Conservation (phyloP, 1,140 invertebrate species). For the Protaetia brevitarsis region DNA sequence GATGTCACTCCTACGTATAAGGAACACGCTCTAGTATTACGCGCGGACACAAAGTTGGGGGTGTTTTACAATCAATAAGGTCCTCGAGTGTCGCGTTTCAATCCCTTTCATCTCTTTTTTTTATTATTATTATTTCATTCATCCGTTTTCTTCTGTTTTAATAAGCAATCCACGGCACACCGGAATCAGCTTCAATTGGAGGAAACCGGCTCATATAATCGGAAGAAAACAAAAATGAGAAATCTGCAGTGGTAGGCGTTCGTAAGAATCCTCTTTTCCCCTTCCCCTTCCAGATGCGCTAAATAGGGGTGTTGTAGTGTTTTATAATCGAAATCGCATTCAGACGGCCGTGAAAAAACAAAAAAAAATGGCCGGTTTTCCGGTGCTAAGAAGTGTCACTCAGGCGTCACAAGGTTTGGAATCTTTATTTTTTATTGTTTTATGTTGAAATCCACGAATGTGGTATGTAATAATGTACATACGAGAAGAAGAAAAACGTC, state of each 20-base stretch:
- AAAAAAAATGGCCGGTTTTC: not conserved
- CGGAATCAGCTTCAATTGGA: constrained; percentile 6
- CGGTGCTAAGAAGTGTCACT: constrained; percentile 9
- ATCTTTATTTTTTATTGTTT: too few species aligned
- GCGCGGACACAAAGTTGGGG: not conserved
- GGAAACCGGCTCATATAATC: not conserved
- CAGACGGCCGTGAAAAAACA: constrained; percentile 2
- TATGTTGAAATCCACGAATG: too few species aligned
- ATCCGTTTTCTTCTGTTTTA: constrained; percentile 12
- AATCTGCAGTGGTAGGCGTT: not conserved
- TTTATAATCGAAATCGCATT: not conserved
- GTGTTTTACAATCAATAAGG: not conserved
- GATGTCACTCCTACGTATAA: not conserved
- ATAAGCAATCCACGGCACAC: constrained; percentile 1
- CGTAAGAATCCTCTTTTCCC: too few species aligned
- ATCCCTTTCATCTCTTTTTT: not conserved
- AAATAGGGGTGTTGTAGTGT: constrained; percentile 10
- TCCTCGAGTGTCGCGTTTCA: not conserved
- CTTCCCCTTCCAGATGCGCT: too few species aligned
- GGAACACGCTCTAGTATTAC: not conserved
- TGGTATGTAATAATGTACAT: too few species aligned
- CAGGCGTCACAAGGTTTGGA: too few species aligned
- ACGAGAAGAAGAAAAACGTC: too few species aligned
- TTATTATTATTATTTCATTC: not conserved
- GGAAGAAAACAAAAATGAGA: not conserved